These are phyloP conservation scores for Pyrocoelia pectoralis DNA, from an alignment of 2,888 invertebrate genomes.

Conservation along the genomic window DNA sequence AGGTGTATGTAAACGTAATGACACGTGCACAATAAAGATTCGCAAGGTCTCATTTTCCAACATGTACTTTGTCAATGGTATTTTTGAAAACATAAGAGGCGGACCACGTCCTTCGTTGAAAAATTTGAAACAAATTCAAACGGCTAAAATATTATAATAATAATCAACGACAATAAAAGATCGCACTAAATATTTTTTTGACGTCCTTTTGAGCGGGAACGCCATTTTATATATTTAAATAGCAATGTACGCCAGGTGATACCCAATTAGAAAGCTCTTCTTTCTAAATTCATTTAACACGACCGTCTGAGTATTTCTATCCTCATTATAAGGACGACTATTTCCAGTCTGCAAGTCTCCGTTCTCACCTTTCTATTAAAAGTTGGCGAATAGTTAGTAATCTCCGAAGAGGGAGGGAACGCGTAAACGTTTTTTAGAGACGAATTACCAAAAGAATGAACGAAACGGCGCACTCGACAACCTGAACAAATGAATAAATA, in stretches of 20 bases:
- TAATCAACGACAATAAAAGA: no score
- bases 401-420: no score
- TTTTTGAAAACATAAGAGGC: conserved; percentile 21
- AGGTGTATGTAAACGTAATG: conserved; percentile 37
- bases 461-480: no score
- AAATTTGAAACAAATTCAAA: neutral
- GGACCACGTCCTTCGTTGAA: conserved; percentile 9
- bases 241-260: neutral
- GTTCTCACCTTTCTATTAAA: neutral
- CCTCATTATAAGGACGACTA: neutral
- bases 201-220: neutral
- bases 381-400: no score
- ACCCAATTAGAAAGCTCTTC: neutral
- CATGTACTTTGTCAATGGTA: neutral
- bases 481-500: no score
- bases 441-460: no score
- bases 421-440: no score
- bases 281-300: conserved; percentile 1
- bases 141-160: neutral
- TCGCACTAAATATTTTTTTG: neutral
- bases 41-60: conserved; percentile 27
- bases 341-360: neutral
- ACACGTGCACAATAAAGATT: conserved; percentile 26
- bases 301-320: neutral
- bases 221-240: neutral